Evolutionary conservation across 2,113 vertebrate species (phyloP).

Genomic region (Todiramphus saurophagus): DNA sequence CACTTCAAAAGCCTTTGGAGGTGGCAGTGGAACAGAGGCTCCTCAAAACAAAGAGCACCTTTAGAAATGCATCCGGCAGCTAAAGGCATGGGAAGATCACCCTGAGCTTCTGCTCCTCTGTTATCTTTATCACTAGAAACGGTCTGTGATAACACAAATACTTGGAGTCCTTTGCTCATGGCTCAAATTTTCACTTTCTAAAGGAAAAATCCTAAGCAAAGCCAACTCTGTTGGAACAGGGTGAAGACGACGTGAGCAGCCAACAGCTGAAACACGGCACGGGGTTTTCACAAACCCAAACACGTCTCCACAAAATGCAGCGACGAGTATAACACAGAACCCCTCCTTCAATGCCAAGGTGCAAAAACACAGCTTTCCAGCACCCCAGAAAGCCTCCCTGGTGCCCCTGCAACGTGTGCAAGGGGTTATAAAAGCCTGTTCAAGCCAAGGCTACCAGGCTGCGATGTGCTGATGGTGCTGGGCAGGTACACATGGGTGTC

Average conservation of each 20-base stretch:
- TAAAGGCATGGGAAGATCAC: neutral
- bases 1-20: neutral
- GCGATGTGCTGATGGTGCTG: rapidly evolving
- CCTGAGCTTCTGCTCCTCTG: neutral
- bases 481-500: neutral
- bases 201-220: neutral
- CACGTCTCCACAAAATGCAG: neutral
- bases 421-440: neutral
- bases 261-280: neutral
- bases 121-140: neutral
- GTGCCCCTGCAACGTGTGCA: rapidly evolving
- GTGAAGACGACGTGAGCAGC: neutral
- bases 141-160: neutral
- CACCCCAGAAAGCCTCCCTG: neutral
- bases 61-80: neutral
- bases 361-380: neutral
- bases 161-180: neutral
- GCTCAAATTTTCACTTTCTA: neutral
- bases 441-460: neutral
- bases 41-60: neutral
- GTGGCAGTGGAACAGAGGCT: neutral
- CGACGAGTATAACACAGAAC: neutral
- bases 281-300: neutral
- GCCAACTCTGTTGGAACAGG: neutral
- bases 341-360: neutral